Conservation (phyloP, 2,797 vertebrate genomes). For the Lacerta bilineata region DNA sequence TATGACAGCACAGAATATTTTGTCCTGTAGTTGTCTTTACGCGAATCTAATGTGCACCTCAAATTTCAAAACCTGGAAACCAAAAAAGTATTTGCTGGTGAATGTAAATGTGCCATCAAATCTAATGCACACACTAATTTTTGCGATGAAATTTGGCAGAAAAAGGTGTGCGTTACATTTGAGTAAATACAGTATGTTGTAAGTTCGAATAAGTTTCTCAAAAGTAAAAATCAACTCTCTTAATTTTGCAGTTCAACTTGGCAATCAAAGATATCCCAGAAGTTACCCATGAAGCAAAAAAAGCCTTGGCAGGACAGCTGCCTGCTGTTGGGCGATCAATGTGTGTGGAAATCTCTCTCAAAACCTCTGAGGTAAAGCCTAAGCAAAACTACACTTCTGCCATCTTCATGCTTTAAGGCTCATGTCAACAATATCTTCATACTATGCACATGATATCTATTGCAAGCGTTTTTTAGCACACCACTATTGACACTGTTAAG, state of each 20-base stretch:
- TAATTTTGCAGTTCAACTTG: conserved; percentile 91
- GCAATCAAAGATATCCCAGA: conserved; percentile 99
- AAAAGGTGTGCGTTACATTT: not conserved
- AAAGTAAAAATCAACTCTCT: conserved; percentile 36
- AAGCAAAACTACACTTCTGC: not conserved
- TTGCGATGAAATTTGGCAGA: too few species aligned
- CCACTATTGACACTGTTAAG: not conserved
- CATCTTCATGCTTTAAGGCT: not conserved
- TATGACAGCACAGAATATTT: not conserved
- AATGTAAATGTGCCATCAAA: too few species aligned
- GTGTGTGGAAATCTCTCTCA: conserved; percentile 99
- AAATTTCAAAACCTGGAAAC: too few species aligned
- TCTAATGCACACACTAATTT: too few species aligned
- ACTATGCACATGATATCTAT: not conserved
- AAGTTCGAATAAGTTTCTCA: conserved; percentile 3
- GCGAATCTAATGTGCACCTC: too few species aligned
- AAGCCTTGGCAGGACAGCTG: conserved; percentile 94
- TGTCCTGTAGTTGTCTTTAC: not conserved
- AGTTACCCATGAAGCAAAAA: conserved; percentile 99
- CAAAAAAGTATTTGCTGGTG: too few species aligned
- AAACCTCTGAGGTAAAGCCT: conserved; percentile 93
- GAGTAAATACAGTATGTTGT: not conserved
- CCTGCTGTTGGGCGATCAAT: conserved; percentile 95
- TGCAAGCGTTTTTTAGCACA: not conserved
- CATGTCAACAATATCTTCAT: not conserved